Evolutionary conservation across 2,113 vertebrate genomes (phyloP), one percentile per base, ranked within the genome.

Genomic region (Donacobius atricapilla): DNA sequence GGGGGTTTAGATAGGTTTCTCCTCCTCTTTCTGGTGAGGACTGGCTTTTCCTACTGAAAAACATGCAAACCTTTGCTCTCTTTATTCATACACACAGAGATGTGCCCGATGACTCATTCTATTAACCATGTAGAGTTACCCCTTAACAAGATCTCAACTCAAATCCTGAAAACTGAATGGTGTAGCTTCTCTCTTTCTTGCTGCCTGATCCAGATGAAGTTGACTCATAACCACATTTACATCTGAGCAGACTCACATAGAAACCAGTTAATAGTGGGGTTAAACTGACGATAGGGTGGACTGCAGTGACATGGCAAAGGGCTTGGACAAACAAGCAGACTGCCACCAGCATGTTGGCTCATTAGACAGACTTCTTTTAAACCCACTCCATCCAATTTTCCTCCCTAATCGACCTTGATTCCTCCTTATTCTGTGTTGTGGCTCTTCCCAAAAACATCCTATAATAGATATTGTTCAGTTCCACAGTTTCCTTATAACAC

Each of bases 191-290:
- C 13, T 76, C 13, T 13, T 78, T 7, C 10, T 40, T 45, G 15
- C 3, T 40, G 28, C 1, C 6, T 53, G 22, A 54, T 40, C 7
- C 25, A 44, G 19, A 22, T 68, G 27, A 71, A 47, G 13, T 33
- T 87, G 4, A 16, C 2, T 45, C 6, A 4, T 0, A 5, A 27
- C 42, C 65, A 44, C 12, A 23, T 4, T 42, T 39, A 3, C 3
- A 75, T 5, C 12, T 2, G 9, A 47, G n/a, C 2, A 79, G 24
- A 7, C 4, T 82, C 8, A n/a, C 8, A 31, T 1, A 21, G 45
- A 84, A 90, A 81, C 0, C 2, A 5, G 2, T 1, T 2, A 37
- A 27, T 30, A 15, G 6, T 15, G 15, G 9, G 2, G 2, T 68
- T 69, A 54, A 63, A n/a, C 11, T 28, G 18, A 63, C 66, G 21